Evolutionary conservation across 2,797 vertebrate genomes (phyloP).

Genomic region (Cirrhinus mrigala): DNA sequence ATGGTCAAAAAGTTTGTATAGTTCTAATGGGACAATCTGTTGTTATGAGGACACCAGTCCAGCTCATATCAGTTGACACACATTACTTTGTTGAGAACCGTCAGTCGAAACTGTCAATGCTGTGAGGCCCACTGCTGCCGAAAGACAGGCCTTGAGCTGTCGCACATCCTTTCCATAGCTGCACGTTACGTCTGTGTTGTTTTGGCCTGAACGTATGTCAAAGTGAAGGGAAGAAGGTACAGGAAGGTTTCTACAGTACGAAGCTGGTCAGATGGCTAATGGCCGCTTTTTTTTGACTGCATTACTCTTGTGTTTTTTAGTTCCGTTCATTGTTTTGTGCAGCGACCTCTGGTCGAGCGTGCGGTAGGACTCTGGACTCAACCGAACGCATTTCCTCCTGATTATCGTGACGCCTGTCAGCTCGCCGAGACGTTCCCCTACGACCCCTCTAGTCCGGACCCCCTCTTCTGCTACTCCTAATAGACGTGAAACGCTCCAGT

Average conservation of each 20-base stretch:
- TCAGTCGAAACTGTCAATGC: conserved; percentile 24
- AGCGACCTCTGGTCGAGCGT: conserved; percentile 73
- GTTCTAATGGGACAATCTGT: not conserved
- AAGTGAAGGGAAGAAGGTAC: conserved; percentile 36
- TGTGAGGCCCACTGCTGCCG: not conserved
- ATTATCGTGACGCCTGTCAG: conserved; percentile 91
- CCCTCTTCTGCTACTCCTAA: conserved; percentile 81
- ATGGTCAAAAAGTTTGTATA: not conserved
- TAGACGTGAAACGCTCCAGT: conserved; percentile 86
- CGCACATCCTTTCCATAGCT: conserved; percentile 30
- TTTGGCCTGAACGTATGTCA: conserved; percentile 42
- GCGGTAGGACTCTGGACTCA: conserved; percentile 71
- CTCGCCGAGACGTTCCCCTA: conserved; percentile 71
- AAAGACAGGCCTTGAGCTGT: conserved; percentile 31
- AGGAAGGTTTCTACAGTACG: conserved; percentile 24
- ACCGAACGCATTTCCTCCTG: conserved; percentile 80
- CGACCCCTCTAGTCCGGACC: conserved; percentile 75
- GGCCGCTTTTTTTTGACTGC: conserved; percentile 57
- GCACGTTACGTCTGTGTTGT: conserved; percentile 29
- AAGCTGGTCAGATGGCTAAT: conserved; percentile 63
- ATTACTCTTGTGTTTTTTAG: conserved; percentile 69
- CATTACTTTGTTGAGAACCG: conserved; percentile 17
- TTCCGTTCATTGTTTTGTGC: conserved; percentile 54
- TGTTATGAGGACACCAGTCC: conserved; percentile 10
- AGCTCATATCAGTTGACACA: not conserved